Base-by-base conservation (phyloP, 1,140 invertebrate genomes). In the Delia radicum region DNA sequence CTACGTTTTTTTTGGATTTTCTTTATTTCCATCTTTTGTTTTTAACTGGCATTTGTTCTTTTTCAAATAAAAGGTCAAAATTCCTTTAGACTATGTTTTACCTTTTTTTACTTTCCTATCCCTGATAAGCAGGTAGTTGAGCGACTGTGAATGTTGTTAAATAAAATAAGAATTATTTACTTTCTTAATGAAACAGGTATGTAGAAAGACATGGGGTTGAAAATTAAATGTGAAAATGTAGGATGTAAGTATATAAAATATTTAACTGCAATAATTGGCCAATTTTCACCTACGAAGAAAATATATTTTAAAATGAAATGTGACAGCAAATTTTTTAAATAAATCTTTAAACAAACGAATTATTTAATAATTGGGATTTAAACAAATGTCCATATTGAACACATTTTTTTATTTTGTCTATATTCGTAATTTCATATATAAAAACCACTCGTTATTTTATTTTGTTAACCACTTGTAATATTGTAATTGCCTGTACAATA, bases 251-350 rank as follows among this genome's bases (percentile, higher is more conserved):
- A 29, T 65, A 33, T 69, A 33, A 69, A 69, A 69, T 69, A 69
- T 69, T 69, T 69, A 69, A 69, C 65, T 69, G 18, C 65, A 33
- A 33, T 69, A 69, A 69, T 69, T 69, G 65, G 29, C 31, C 65
- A 37, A 69, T 69, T 69, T 69, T 37, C 65, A 69, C 29, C 18
- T 69, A 15, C 37, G 37, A 21, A 29, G 29, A 24, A 55, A 21
- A 55, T 4, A 37, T 37, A 10, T 10, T 42, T 15, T 42, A 42
- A 42, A 42, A 42, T 42, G 12, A 55, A 55, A 18, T 55, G 3
- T 55, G 31, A 33, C 31, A 4, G 4, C 31, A 4, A 33, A 12
- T 33, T 12, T 12, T 4, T 6, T 6, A 33, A 33, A 33, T n/a
- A n/a, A n/a, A n/a, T n/a, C n/a, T n/a, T n/a, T n/a, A n/a, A n/a